A percentile compares a stretch with the other conserved stretches of the same genome.
Conservation (phyloP, 1,140 invertebrate genomes). For the Drosophila serrata region DNA sequence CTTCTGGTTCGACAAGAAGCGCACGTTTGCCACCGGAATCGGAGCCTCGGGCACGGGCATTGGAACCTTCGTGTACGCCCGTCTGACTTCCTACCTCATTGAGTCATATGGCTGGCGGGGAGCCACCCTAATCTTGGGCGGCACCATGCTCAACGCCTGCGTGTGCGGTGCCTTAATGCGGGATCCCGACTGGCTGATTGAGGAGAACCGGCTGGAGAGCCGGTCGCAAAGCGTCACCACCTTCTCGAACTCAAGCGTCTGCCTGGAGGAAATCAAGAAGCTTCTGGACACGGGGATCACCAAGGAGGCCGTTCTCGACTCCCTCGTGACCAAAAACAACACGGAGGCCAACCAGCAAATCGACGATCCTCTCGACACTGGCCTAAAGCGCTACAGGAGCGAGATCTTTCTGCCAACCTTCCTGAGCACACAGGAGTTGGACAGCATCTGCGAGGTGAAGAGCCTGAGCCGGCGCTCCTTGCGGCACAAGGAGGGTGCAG, state of each 20-base stretch:
- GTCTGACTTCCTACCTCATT: slow-evolving; percentile 92
- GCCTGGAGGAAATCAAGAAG: slow-evolving; percentile 88
- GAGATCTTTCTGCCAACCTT: slow-evolving; percentile 83
- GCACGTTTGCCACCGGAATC: slow-evolving; percentile 95
- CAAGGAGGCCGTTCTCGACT: slow-evolving; percentile 89
- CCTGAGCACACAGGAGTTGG: slow-evolving; percentile 72
- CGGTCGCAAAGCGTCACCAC: slow-evolving; percentile 84
- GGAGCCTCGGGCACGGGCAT: slow-evolving; percentile 96
- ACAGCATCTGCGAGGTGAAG: slow-evolving; percentile 75
- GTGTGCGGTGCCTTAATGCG: slow-evolving; percentile 95
- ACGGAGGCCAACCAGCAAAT: slow-evolving; percentile 85
- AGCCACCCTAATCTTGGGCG: slow-evolving; percentile 92
- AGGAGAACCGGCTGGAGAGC: slow-evolving; percentile 86
- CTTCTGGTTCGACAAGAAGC: slow-evolving; percentile 97
- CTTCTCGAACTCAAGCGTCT: slow-evolving; percentile 84
- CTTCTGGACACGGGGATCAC: slow-evolving; percentile 88
- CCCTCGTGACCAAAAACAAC: slow-evolving; percentile 87
- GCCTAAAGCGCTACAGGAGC: slow-evolving; percentile 80
- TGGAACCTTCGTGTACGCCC: slow-evolving; percentile 91
- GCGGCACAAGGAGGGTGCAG: slow-evolving; percentile 71
- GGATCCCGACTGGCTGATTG: slow-evolving; percentile 92
- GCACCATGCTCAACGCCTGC: slow-evolving; percentile 94
- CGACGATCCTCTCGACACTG: slow-evolving; percentile 67
- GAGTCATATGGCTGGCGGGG: slow-evolving; percentile 94
- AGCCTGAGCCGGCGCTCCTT: slow-evolving; percentile 76